phyloP scores from a whole-genome alignment of 64 coral and sea anemone species.

The Orbicella faveolata region DNA sequence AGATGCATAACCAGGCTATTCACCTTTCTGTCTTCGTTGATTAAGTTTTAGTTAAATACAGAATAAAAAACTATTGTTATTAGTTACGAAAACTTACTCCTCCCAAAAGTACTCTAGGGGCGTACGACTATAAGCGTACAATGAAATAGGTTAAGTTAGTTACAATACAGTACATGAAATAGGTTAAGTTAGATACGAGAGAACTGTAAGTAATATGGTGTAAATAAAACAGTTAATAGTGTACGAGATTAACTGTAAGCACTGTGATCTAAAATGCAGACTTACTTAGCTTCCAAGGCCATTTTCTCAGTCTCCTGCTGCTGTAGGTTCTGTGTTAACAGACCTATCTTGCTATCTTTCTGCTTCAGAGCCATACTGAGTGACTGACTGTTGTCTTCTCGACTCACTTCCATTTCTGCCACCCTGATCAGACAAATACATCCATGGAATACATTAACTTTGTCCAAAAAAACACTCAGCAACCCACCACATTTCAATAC shows the following conservation, averaged over 20 bases:
- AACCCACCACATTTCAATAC: background rate
- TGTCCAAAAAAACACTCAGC: background rate
- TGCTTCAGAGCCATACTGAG: conserved; percentile 36
- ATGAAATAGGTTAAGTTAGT: no score
- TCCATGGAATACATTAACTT: background rate
- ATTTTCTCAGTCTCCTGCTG: conserved; percentile 51
- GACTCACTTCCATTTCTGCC: conserved; percentile 43
- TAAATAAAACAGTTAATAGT: no score
- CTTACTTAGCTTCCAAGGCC: conserved; percentile 59
- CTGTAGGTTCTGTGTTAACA: conserved; percentile 47
- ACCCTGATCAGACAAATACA: conserved; percentile 8
- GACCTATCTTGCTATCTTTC: conserved; percentile 51
- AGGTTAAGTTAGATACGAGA: no score
- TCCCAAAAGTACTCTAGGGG: no score
- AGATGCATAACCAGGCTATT: no score
- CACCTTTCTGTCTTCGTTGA: no score
- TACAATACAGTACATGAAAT: no score
- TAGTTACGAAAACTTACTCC: no score
- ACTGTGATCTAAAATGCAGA: background rate
- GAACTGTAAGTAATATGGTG: no score
- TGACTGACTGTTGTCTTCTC: conserved; percentile 35
- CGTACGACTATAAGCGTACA: no score
- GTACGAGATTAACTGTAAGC: background rate
- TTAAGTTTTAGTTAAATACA: no score
- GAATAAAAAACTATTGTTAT: no score